Percentiles rank a stretch among this genome's conserved stretches.
These are phyloP conservation scores for Lamprotornis superbus DNA, from an alignment of 2,113 vertebrate genomes.

Conservation along the genomic window DNA sequence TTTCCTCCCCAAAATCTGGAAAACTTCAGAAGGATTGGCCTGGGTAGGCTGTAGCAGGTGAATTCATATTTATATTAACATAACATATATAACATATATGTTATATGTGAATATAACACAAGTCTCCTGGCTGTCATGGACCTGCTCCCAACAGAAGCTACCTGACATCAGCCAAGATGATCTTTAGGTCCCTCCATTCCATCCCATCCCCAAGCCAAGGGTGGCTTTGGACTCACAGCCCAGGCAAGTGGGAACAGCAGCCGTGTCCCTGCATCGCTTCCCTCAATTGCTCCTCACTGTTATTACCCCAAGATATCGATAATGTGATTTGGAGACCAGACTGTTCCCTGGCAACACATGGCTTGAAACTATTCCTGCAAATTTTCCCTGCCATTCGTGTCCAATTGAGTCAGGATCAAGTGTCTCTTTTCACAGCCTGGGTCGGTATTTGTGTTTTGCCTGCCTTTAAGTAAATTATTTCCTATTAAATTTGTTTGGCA, in stretches of 20 bases:
- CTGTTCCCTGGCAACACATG: slow-evolving; percentile 67
- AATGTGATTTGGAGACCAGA: slow-evolving; percentile 16
- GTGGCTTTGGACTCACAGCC: not conserved
- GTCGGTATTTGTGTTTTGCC: slow-evolving; percentile 7
- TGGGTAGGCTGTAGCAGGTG: not conserved
- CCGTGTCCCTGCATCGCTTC: slow-evolving; percentile 37
- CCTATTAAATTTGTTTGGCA: not conserved
- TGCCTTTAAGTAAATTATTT: slow-evolving; percentile 27
- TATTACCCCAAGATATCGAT: slow-evolving; percentile 50
- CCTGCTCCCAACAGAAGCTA: fast-evolving
- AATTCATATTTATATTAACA: not conserved
- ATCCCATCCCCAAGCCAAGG: not conserved
- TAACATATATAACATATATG: no score
- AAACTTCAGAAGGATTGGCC: not conserved
- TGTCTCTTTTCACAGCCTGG: slow-evolving; percentile 38
- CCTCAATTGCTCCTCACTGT: not conserved
- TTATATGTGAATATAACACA: not conserved
- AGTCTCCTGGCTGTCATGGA: not conserved
- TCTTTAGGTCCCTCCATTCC: not conserved
- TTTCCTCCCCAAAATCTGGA: fast-evolving
- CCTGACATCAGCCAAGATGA: fast-evolving
- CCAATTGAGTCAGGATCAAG: slow-evolving; percentile 56
- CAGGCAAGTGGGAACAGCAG: not conserved
- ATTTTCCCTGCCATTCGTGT: slow-evolving; percentile 53
- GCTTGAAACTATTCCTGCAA: slow-evolving; percentile 48